Evolutionary conservation across 2,888 invertebrate genomes (phyloP).

Genomic region (Chrysomela aeneicollis): DNA sequence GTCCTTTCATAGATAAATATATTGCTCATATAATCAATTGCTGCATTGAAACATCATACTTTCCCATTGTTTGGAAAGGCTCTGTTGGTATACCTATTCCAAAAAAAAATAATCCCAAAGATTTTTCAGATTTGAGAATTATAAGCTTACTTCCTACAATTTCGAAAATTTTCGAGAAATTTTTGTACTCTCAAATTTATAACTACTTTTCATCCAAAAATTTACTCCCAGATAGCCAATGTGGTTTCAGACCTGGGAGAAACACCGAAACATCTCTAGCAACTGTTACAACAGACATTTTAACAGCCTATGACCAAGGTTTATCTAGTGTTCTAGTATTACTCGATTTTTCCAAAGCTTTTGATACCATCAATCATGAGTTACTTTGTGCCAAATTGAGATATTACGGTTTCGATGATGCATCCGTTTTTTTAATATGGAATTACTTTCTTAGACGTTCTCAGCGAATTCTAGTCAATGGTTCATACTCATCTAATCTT

Average conservation of each 20-base stretch:
- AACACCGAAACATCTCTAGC: slow-evolving; percentile 3
- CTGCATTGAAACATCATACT: too few relatives aligned
- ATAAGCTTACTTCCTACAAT: background rate
- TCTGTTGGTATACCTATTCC: slow-evolving; percentile 4
- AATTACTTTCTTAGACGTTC: background rate
- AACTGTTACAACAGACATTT: slow-evolving; percentile 6
- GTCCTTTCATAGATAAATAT: slow-evolving; percentile 6
- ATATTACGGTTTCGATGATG: background rate
- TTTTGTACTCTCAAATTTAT: background rate
- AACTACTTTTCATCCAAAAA: background rate
- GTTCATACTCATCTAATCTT: slow-evolving; percentile 5
- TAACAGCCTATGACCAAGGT: slow-evolving; percentile 1
- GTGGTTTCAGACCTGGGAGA: slow-evolving; percentile 9
- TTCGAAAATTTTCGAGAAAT: too few relatives aligned
- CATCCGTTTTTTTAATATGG: slow-evolving; percentile 1
- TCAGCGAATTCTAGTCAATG: background rate
- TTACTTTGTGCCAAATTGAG: slow-evolving; percentile 11
- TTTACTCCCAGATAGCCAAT: slow-evolving; percentile 6
- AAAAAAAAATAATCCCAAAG: slow-evolving; percentile 4
- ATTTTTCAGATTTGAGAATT: slow-evolving; percentile 2
- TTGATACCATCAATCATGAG: slow-evolving; percentile 16
- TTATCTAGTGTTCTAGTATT: slow-evolving; percentile 9
- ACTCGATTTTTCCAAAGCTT: slow-evolving; percentile 14
- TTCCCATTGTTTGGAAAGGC: background rate
- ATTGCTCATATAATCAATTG: background rate